These are phyloP conservation scores for Corvus hawaiiensis DNA, from an alignment of 2,113 vertebrate species.

Conservation along the genomic window DNA sequence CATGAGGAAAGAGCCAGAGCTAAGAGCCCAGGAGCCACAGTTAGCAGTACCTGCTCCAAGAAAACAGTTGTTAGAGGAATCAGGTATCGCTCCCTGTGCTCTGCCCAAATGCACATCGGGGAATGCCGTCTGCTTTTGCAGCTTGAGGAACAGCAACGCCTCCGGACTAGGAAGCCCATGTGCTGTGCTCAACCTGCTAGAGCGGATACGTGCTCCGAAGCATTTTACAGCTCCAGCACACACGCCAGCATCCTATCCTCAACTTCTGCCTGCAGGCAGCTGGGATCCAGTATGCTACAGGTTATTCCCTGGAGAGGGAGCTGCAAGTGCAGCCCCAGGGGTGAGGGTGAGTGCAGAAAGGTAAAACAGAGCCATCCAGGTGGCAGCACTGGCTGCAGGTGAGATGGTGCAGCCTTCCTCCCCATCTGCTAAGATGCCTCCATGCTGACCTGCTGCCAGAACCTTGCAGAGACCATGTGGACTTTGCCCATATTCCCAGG, in stretches of 20 bases:
- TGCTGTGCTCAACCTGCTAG: constrained; percentile 9
- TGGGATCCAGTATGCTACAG: not conserved
- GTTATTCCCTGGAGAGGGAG: not conserved
- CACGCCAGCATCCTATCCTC: not conserved
- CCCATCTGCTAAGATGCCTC: not conserved
- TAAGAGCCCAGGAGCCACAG: not conserved
- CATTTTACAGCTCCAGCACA: not conserved
- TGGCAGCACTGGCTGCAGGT: not conserved
- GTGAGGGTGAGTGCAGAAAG: not conserved
- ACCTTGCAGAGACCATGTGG: not conserved
- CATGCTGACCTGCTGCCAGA: not conserved
- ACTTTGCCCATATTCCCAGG: not conserved
- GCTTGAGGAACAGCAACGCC: not conserved
- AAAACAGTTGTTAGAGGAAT: constrained; percentile 44
- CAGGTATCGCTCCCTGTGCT: not conserved
- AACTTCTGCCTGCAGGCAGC: not conserved
- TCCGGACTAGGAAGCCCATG: not conserved
- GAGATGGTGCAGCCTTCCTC: not conserved
- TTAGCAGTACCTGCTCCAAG: constrained; percentile 57
- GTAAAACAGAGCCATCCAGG: not conserved
- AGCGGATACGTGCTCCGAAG: not conserved
- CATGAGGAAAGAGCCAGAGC: constrained; percentile 15
- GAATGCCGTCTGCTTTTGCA: constrained; percentile 14
- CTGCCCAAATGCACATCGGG: constrained; percentile 26
- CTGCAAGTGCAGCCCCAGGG: not conserved